These are phyloP conservation scores for Puma concolor DNA, from an alignment of 2,113 vertebrate genomes.

Conservation along the genomic window DNA sequence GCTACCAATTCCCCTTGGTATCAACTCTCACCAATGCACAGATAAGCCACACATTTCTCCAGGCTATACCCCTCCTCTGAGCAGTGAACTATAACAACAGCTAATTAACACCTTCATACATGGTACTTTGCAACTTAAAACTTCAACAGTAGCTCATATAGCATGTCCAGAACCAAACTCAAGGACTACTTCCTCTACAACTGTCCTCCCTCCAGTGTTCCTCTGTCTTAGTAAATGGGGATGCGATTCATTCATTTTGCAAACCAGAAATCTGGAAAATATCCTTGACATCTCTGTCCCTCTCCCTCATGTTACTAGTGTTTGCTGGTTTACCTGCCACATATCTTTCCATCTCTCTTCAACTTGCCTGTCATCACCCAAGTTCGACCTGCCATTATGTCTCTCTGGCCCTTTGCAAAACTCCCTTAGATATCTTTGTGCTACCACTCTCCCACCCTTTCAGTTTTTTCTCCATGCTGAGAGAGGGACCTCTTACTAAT, in stretches of 20 bases:
- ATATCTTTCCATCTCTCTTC: not conserved
- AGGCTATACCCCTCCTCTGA: not conserved
- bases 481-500: not conserved
- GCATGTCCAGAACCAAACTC: not conserved
- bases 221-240: not conserved
- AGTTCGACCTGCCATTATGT: not conserved
- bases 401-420: not conserved
- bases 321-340: not conserved
- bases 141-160: not conserved
- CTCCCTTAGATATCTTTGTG: not conserved
- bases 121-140: not conserved
- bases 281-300: not conserved
- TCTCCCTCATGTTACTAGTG: not conserved
- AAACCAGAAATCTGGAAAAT: not conserved
- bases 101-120: not conserved
- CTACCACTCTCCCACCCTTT: not conserved
- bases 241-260: not conserved
- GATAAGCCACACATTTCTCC: not conserved
- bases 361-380: not conserved
- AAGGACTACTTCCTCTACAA: not conserved
- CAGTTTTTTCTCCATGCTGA: not conserved
- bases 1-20: not conserved
- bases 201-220: not conserved
- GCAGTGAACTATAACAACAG: not conserved
- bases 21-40: not conserved